Percentiles rank a stretch among this genome's conserved stretches.
Evolutionary conservation across 1,140 invertebrate species (phyloP).

Genomic region (Camponotus pennsylvanicus): DNA sequence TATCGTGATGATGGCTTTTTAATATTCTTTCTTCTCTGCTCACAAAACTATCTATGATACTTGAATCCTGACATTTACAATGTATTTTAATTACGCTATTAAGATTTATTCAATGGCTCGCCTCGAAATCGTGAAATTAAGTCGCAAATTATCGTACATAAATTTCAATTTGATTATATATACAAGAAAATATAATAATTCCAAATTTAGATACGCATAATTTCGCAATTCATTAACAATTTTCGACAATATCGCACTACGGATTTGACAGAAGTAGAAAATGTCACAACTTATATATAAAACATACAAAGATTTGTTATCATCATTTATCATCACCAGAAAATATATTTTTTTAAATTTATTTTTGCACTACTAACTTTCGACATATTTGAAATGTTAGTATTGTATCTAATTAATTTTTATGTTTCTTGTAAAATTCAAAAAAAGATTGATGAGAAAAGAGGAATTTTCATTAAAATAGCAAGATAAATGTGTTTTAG

Average conservation of each 20-base stretch:
- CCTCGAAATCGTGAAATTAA: slow-evolving; percentile 33
- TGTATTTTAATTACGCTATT: slow-evolving; percentile 54
- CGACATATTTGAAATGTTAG: background rate
- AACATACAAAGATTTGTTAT: background rate
- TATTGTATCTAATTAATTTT: background rate
- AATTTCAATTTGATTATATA: slow-evolving; percentile 29
- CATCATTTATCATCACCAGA: slow-evolving; percentile 8
- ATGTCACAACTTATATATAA: background rate
- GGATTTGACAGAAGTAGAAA: slow-evolving; percentile 36
- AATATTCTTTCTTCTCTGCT: background rate
- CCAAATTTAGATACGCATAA: slow-evolving; percentile 1
- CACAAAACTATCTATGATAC: slow-evolving; percentile 29
- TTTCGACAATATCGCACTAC: slow-evolving; percentile 34
- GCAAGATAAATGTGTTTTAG: slow-evolving; percentile 15
- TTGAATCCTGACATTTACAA: slow-evolving; percentile 64
- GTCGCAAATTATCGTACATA: background rate
- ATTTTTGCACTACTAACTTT: no score
- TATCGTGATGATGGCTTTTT: slow-evolving; percentile 43
- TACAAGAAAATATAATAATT: slow-evolving; percentile 38
- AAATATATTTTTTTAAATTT: background rate
- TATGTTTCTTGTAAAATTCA: background rate
- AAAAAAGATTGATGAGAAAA: background rate
- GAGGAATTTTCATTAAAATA: slow-evolving; percentile 24
- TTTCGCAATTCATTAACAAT: background rate
- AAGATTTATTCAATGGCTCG: slow-evolving; percentile 54